A percentile compares a stretch with the other conserved stretches of the same genome.
phyloP scores from a whole-genome alignment of 2,888 invertebrate genomes.

The Ophioninae sp. region DNA sequence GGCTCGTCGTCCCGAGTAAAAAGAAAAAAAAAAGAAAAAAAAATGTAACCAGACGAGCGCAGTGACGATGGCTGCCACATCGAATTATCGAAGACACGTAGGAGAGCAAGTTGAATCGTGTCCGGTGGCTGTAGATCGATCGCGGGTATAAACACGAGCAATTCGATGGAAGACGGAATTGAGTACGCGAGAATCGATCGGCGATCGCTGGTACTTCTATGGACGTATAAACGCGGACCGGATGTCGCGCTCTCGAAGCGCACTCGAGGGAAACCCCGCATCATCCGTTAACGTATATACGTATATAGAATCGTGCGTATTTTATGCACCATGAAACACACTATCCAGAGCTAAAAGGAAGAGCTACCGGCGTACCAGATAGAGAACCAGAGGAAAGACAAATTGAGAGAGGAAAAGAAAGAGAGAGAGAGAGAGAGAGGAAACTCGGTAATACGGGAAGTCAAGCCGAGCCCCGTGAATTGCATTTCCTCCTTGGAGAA shows the following conservation, averaged over 20 bases:
- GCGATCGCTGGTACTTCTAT: slow-evolving; percentile 28
- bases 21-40: slow-evolving; percentile 8
- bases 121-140: slow-evolving; percentile 12
- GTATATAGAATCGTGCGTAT: not conserved
- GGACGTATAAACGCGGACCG: slow-evolving; percentile 16
- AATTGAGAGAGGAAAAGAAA: not conserved
- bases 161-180: slow-evolving; percentile 32
- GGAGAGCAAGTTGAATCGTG: slow-evolving; percentile 9
- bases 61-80: slow-evolving; percentile 24
- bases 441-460: slow-evolving; percentile 56
- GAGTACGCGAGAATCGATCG: slow-evolving; percentile 47
- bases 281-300: slow-evolving; percentile 2
- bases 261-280: slow-evolving; percentile 56
- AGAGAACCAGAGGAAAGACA: slow-evolving; percentile 10
- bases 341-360: slow-evolving; percentile 36
- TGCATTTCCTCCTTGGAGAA: slow-evolving; percentile 58
- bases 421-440: slow-evolving; percentile 24
- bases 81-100: slow-evolving; percentile 44
- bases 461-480: slow-evolving; percentile 55
- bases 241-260: slow-evolving; percentile 58
- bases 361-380: slow-evolving; percentile 21
- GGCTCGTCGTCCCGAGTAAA: not conserved
- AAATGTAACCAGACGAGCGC: slow-evolving; percentile 29
- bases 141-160: not conserved
- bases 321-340: slow-evolving; percentile 30